These are phyloP conservation scores for Neoitamus cyanurus DNA, from an alignment of 2,888 invertebrate genomes.

Conservation along the genomic window DNA sequence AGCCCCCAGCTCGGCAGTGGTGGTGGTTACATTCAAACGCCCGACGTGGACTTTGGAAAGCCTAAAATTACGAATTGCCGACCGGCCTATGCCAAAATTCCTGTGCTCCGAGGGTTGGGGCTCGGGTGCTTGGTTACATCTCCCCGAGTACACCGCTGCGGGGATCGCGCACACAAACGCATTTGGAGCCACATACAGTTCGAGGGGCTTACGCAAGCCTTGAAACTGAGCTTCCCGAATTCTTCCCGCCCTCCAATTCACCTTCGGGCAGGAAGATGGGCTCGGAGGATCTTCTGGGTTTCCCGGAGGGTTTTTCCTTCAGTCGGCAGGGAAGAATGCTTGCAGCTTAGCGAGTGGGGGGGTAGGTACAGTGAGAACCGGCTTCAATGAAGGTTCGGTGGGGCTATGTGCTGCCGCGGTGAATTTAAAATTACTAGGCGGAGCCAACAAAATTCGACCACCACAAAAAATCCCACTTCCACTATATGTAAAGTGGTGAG, in stretches of 20 bases:
- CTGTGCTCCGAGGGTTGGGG: background rate
- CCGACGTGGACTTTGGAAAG: background rate
- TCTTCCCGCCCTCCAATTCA: background rate
- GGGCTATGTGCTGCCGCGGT: slow-evolving; percentile 24
- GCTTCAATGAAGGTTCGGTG: too few relatives aligned
- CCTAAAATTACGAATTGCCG: slow-evolving; percentile 1
- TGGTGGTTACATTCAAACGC: background rate
- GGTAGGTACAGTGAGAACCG: background rate
- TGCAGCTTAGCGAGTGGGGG: slow-evolving; percentile 1
- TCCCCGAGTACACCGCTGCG: background rate
- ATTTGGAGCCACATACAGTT: background rate
- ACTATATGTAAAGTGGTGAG: slow-evolving; percentile 36
- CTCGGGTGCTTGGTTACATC: background rate
- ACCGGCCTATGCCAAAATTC: slow-evolving; percentile 31
- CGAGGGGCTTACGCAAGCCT: background rate
- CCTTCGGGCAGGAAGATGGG: slow-evolving; percentile 23
- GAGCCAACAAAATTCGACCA: slow-evolving; percentile 47
- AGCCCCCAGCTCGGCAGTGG: background rate
- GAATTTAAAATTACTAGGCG: slow-evolving; percentile 53
- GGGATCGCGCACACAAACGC: background rate
- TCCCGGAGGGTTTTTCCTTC: slow-evolving; percentile 6
- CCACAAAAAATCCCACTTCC: slow-evolving; percentile 33
- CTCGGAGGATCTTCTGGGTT: background rate
- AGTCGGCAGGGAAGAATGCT: slow-evolving; percentile 19
- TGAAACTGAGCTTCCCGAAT: background rate